Evolutionary conservation across 1,140 invertebrate genomes (phyloP).

Genomic region (Charaxes varanes): DNA sequence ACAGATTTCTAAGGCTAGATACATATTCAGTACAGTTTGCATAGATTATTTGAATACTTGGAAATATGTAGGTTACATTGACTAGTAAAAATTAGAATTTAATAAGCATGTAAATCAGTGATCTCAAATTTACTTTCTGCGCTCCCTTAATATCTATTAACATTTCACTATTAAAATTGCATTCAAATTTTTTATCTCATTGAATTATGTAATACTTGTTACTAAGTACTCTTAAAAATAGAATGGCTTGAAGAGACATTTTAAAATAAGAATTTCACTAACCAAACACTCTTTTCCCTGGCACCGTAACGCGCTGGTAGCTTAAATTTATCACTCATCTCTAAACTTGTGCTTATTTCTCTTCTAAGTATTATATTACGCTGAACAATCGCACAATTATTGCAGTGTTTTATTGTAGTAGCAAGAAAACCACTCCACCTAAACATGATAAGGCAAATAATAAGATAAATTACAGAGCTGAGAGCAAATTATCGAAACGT

Average conservation of each 20-base stretch:
- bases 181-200: too few species aligned
- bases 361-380: conserved; percentile 7
- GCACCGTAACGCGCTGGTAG: conserved; percentile 76
- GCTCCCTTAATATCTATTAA: too few species aligned
- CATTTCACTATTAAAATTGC: too few species aligned
- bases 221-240: too few species aligned
- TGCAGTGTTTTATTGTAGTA: conserved; percentile 15
- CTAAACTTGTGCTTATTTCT: conserved; percentile 4
- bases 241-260: neutral
- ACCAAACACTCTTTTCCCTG: conserved; percentile 77
- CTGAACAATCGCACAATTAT: conserved; percentile 10
- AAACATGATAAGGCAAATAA: conserved; percentile 31
- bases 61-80: too few species aligned
- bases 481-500: conserved; percentile 25
- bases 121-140: too few species aligned
- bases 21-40: too few species aligned
- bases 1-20: too few species aligned
- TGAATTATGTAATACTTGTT: too few species aligned
- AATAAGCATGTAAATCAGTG: too few species aligned
- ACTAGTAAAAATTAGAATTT: too few species aligned
- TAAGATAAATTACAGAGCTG: conserved; percentile 15
- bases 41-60: too few species aligned
- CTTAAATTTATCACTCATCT: conserved; percentile 73
- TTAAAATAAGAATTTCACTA: conserved; percentile 20
- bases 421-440: conserved; percentile 34